Evolutionary conservation across 2,888 invertebrate genomes (phyloP), one percentile per base, ranked within the genome.

Genomic region (Toxonevra muliebris): DNA sequence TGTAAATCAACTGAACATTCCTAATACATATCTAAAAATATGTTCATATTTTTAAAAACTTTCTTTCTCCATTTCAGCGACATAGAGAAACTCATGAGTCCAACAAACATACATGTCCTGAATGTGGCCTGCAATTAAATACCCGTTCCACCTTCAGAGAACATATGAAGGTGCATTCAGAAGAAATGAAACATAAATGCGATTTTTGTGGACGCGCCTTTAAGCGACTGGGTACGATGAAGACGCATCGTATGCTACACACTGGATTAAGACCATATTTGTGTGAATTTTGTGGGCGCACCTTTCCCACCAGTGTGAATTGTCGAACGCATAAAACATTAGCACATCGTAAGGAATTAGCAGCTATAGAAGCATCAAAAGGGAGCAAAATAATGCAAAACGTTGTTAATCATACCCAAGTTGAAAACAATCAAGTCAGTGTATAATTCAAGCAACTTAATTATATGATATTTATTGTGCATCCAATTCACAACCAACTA

Each of bases 261-360:
- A 82, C 82, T 0, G 84, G 84, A 0, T 68, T 84, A 0, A 79
- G 83, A 48, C 84, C 84, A 0, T 84, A 85, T 69, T 74, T 79
- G 2, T 85, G 84, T 54, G 81, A 83, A 55, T 85, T 85, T 68
- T 85, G 85, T 63, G 83, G 83, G 45, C 81, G 82, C 66, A 83
- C 82, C 0, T 85, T 85, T 68, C 82, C 84, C 48, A 48, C 12
- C 8, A 15, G 13, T 48, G 12, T 15, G 13, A 48, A 48, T 48
- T 12, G 13, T 15, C 48, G 48, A 5, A 48, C 48, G 48, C 48
- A 48, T 15, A 48, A 30, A 30, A 30, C 30, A 30, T 30, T 30
- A 30, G 30, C 30, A 30, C 30, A 30, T 30, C 30, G 30, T 30
- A 30, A 30, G 30, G 30, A 30, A 30, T 30, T 30, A 30, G 30